phyloP scores from a whole-genome alignment of 2,797 vertebrate genomes.

The Lepus townsendii region DNA sequence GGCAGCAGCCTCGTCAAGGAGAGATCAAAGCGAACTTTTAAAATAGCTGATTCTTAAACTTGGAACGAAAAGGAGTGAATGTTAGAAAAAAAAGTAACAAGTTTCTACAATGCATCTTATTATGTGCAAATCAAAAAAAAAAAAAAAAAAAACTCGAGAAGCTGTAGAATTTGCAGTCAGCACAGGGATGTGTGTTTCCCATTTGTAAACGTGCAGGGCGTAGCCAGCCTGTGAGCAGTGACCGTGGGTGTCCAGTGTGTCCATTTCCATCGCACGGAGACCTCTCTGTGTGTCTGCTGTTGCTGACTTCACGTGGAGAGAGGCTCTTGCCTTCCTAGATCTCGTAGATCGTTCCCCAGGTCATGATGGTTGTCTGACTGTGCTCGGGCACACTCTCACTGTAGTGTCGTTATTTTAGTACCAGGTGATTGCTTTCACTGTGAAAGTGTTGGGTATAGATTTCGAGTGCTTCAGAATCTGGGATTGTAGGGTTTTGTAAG shows the following conservation, averaged over 20 bases:
- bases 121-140: slow-evolving; percentile 54
- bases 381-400: background rate
- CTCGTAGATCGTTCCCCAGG: background rate
- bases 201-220: background rate
- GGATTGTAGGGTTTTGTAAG: background rate
- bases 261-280: too few species aligned
- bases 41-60: slow-evolving; percentile 70
- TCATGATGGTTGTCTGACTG: background rate
- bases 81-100: background rate
- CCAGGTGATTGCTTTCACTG: background rate
- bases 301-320: too few species aligned
- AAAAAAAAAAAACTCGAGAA: background rate
- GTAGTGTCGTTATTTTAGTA: background rate
- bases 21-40: slow-evolving; percentile 58
- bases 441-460: background rate
- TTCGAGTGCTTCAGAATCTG: background rate
- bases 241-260: background rate
- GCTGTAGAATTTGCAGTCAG: background rate
- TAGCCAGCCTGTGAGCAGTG: background rate
- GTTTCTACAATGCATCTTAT: slow-evolving; percentile 48
- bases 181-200: background rate
- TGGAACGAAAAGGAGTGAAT: background rate
- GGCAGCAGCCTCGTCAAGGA: slow-evolving; percentile 52
- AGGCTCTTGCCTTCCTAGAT: too few species aligned
- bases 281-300: too few species aligned